Conservation (phyloP, 2,113 vertebrate genomes). For the Larimichthys polyactis region DNA sequence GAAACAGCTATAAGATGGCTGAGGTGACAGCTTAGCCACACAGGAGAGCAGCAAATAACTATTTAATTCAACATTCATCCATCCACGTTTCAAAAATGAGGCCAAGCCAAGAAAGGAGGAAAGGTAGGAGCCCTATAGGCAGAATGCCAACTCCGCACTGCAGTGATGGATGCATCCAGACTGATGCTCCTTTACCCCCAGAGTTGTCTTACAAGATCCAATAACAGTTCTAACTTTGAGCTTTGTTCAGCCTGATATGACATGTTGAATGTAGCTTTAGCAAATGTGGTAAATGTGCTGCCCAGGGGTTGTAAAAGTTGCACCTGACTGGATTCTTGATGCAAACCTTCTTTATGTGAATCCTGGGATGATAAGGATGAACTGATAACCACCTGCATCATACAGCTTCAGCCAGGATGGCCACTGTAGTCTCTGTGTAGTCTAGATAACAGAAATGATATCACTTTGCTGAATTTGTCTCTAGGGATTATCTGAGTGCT, state of each 20-base stretch:
- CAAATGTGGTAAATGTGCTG: neutral
- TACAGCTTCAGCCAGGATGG: neutral
- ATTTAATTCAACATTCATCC: slow-evolving; percentile 34
- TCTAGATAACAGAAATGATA: neutral
- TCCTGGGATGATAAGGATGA: neutral
- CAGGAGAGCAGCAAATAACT: neutral
- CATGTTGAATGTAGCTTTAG: neutral
- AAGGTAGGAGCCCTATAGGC: neutral
- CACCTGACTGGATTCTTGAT: neutral
- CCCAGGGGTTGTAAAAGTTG: neutral
- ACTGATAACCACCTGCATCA: slow-evolving; percentile 10
- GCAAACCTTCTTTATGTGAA: neutral
- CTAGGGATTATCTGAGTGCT: neutral
- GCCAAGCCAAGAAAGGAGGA: slow-evolving; percentile 10
- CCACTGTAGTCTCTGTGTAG: neutral
- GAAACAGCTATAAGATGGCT: neutral
- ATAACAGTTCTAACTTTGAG: neutral
- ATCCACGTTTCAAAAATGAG: neutral
- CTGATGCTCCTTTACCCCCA: neutral
- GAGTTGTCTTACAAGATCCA: neutral
- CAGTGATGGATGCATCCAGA: slow-evolving; percentile 27
- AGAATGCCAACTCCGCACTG: slow-evolving; percentile 10
- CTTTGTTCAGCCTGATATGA: neutral
- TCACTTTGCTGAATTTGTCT: neutral
- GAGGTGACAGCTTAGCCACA: neutral